Percentiles rank a stretch among this genome's conserved stretches.
These are phyloP conservation scores for Danio choprae DNA, from an alignment of 2,797 vertebrate genomes.

Conservation along the genomic window DNA sequence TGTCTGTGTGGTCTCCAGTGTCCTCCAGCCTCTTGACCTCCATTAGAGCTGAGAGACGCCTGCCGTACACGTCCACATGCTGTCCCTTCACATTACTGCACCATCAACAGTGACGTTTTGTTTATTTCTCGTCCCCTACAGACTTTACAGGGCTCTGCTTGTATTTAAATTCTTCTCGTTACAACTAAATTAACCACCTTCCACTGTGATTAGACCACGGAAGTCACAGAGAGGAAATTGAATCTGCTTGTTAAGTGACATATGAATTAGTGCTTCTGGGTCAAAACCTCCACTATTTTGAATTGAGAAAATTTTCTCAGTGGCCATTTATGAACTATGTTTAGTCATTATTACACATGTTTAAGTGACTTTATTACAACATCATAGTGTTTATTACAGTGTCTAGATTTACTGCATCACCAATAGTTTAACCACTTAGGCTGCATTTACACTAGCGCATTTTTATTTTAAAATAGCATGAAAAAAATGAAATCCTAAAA, in stretches of 20 bases:
- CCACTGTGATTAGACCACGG: constrained; percentile 61
- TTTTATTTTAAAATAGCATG: no score
- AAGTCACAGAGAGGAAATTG: constrained; percentile 47
- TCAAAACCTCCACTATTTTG: no score
- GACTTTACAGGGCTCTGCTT: constrained; percentile 37
- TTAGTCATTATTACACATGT: no score
- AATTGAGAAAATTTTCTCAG: no score
- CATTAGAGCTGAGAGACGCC: constrained; percentile 46
- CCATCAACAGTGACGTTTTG: constrained; percentile 39
- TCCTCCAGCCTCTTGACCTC: constrained; percentile 47
- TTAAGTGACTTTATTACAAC: no score
- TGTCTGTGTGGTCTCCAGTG: not conserved
- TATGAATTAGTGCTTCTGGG: no score
- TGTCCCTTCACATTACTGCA: constrained; percentile 26
- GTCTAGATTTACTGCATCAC: no score
- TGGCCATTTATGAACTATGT: no score
- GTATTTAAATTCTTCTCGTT: constrained; percentile 57
- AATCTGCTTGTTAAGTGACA: not conserved
- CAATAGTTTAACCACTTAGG: no score
- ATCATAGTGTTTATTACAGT: no score
- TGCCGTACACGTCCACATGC: constrained; percentile 31
- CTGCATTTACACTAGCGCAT: no score
- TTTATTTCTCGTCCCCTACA: constrained; percentile 36
- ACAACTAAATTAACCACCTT: constrained; percentile 65
- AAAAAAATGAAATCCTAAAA: no score